phyloP scores from a whole-genome alignment of 2,113 vertebrate genomes.

The Phrynosoma platyrhinos region DNA sequence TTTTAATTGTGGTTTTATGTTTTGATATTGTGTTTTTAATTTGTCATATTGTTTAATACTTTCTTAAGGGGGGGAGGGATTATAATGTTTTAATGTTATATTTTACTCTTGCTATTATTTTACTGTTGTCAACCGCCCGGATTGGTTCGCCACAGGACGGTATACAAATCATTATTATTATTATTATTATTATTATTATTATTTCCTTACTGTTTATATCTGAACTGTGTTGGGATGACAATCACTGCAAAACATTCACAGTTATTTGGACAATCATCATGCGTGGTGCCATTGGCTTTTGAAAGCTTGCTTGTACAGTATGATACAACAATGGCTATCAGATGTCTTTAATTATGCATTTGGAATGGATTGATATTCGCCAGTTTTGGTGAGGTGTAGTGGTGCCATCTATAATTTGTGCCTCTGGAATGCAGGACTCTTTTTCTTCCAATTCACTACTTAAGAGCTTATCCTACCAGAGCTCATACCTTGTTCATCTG shows the following conservation, averaged over 20 bases:
- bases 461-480: neutral
- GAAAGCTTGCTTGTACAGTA: neutral
- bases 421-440: neutral
- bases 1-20: too few species aligned
- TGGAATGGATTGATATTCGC: neutral
- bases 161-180: too few species aligned
- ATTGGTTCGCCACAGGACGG: too few species aligned
- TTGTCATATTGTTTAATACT: too few species aligned
- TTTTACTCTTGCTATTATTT: too few species aligned
- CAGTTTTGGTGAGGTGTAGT: neutral
- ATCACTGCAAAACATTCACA: neutral
- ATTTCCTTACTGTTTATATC: too few species aligned
- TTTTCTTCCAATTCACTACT: neutral
- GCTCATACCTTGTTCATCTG: slow-evolving; percentile 91
- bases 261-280: neutral
- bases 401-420: neutral
- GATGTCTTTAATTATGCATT: neutral
- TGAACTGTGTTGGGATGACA: neutral
- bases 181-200: too few species aligned
- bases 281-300: neutral
- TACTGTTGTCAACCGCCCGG: too few species aligned
- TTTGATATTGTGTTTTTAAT: too few species aligned
- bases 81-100: too few species aligned
- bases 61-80: too few species aligned
- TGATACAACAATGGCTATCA: neutral